Conservation (phyloP, 2,113 vertebrate genomes). For the Grallaria varia region DNA sequence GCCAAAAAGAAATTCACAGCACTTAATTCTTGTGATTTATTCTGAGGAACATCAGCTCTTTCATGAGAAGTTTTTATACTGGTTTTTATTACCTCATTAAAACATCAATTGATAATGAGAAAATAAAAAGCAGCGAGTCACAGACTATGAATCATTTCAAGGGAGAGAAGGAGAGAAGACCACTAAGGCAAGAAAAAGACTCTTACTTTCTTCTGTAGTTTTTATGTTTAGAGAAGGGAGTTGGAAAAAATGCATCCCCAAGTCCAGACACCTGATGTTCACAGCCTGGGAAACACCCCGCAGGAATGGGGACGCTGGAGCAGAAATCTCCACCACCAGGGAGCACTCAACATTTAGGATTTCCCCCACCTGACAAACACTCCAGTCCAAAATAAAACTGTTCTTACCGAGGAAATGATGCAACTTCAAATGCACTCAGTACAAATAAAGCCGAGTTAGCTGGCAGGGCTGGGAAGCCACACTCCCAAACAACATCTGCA, state of each 20-base stretch:
- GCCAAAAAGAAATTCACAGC: not conserved
- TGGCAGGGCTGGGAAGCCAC: constrained; percentile 42
- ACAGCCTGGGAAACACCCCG: not conserved
- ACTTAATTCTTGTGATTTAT: not conserved
- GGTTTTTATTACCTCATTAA: constrained; percentile 4
- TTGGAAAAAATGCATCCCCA: not conserved
- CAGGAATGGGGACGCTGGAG: not conserved
- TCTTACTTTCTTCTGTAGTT: not conserved
- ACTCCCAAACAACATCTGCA: constrained; percentile 70
- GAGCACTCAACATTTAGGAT: constrained; percentile 55
- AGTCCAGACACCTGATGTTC: not conserved
- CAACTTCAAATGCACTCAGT: constrained; percentile 57
- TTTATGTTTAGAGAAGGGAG: not conserved
- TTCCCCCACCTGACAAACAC: constrained; percentile 52
- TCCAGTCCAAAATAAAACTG: constrained; percentile 61
- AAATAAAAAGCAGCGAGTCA: not conserved
- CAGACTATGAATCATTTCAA: not conserved
- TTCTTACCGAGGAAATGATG: constrained; percentile 73
- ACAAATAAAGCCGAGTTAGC: constrained; percentile 46
- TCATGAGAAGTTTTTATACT: not conserved
- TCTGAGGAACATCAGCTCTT: not conserved
- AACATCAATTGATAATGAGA: not conserved
- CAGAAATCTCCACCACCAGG: constrained; percentile 38
- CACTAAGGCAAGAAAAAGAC: not conserved
- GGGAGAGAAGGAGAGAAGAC: not conserved